A percentile compares a stretch with the other conserved stretches of the same genome.
phyloP scores from a whole-genome alignment of 2,113 vertebrate species.

The Redunca redunca region DNA sequence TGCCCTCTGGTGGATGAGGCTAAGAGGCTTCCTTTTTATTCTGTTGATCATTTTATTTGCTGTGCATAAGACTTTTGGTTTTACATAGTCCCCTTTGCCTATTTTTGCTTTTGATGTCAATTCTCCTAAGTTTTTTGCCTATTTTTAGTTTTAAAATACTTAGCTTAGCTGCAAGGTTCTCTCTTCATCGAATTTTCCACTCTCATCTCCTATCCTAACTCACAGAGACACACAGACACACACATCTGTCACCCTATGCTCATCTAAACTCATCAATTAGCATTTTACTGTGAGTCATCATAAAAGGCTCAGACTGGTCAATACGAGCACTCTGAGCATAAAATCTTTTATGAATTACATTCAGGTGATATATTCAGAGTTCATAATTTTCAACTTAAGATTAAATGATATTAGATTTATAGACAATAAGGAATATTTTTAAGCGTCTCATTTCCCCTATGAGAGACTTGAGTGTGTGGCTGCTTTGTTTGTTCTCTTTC shows the following conservation, averaged over 20 bases:
- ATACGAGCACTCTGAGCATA: not conserved
- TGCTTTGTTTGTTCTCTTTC: not conserved
- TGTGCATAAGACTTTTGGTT: not conserved
- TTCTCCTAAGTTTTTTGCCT: not conserved
- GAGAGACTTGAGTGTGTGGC: not conserved
- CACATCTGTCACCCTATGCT: not conserved
- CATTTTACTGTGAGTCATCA: not conserved
- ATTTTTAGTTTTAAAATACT: not conserved
- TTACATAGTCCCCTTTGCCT: not conserved
- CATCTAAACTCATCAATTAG: not conserved
- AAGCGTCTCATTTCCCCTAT: not conserved
- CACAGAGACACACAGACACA: not conserved
- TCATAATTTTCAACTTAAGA: not conserved
- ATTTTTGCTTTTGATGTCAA: not conserved
- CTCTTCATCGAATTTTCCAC: not conserved
- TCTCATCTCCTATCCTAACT: not conserved
- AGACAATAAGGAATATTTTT: not conserved
- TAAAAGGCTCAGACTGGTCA: not conserved
- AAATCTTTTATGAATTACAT: not conserved
- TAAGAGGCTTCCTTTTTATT: not conserved
- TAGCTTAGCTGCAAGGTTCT: not conserved
- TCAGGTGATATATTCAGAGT: not conserved
- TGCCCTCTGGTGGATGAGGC: not conserved
- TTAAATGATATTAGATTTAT: not conserved
- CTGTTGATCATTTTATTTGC: not conserved